A percentile compares a stretch with the other conserved stretches of the same genome.
Conservation (phyloP, 1,140 invertebrate species). For the Drosophila tristis region DNA sequence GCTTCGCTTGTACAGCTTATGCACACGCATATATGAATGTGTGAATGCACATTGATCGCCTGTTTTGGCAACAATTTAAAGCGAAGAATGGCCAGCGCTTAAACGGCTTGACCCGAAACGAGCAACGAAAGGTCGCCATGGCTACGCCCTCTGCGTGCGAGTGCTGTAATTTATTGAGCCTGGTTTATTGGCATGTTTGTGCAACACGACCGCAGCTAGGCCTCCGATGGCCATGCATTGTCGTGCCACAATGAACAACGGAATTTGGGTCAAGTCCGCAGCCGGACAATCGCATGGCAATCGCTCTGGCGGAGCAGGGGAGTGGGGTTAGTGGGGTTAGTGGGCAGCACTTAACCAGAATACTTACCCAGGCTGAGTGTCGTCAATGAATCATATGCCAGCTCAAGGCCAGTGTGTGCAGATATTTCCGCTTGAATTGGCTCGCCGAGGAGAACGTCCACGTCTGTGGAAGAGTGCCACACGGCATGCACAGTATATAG, state of each 20-base stretch:
- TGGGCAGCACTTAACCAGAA: constrained; percentile 52
- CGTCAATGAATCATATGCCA: constrained; percentile 86
- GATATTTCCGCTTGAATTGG: constrained; percentile 87
- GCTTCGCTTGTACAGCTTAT: constrained; percentile 11
- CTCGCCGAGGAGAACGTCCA: constrained; percentile 87
- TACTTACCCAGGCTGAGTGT: constrained; percentile 86
- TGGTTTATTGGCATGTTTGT: constrained; percentile 49
- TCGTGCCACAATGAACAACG: constrained; percentile 23
- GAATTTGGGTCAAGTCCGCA: constrained; percentile 69
- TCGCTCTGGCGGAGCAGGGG: constrained; percentile 20
- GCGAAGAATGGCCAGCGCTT: background rate
- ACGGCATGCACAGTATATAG: constrained; percentile 15
- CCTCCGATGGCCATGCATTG: constrained; percentile 22
- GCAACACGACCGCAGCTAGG: constrained; percentile 28
- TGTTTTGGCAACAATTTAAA: constrained; percentile 10
- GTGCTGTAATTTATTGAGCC: constrained; percentile 45
- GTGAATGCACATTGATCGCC: background rate
- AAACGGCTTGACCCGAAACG: too few relatives aligned
- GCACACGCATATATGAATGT: background rate
- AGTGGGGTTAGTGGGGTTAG: background rate
- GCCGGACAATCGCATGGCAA: constrained; percentile 44
- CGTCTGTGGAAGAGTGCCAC: constrained; percentile 78
- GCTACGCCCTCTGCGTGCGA: too few relatives aligned
- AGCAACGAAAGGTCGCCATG: constrained; percentile 30
- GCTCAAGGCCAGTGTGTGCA: constrained; percentile 86